These are phyloP conservation scores for Origma solitaria DNA, from an alignment of 2,113 vertebrate species.

Conservation along the genomic window DNA sequence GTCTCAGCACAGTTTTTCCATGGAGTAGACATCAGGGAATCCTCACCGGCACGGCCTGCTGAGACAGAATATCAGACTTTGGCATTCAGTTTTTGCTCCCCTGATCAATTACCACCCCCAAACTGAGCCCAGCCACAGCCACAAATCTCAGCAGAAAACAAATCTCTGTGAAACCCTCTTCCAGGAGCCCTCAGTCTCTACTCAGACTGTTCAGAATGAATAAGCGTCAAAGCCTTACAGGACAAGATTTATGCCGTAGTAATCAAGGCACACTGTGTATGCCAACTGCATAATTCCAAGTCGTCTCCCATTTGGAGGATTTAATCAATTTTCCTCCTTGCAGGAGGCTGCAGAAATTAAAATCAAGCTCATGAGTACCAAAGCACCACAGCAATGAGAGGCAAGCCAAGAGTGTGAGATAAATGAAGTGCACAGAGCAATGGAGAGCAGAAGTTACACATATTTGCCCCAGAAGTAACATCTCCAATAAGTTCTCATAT, in stretches of 20 bases:
- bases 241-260: neutral
- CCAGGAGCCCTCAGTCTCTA: neutral
- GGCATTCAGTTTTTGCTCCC: neutral
- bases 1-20: neutral
- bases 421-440: neutral
- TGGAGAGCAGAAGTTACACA: neutral
- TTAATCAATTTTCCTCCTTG: neutral
- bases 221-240: fast-evolving
- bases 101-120: neutral
- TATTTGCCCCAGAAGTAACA: neutral
- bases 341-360: neutral
- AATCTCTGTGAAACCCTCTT: neutral
- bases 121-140: neutral
- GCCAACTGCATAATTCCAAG: neutral
- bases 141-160: neutral
- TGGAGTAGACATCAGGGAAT: neutral
- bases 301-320: neutral
- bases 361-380: neutral
- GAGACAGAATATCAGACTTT: fast-evolving
- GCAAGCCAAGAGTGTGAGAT: neutral
- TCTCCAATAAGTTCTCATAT: neutral
- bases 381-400: neutral
- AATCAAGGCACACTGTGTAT: fast-evolving
- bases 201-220: neutral
- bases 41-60: neutral